These are phyloP conservation scores for Machaerirhynchus nigripectus DNA, from an alignment of 2,113 vertebrate species.

Conservation along the genomic window DNA sequence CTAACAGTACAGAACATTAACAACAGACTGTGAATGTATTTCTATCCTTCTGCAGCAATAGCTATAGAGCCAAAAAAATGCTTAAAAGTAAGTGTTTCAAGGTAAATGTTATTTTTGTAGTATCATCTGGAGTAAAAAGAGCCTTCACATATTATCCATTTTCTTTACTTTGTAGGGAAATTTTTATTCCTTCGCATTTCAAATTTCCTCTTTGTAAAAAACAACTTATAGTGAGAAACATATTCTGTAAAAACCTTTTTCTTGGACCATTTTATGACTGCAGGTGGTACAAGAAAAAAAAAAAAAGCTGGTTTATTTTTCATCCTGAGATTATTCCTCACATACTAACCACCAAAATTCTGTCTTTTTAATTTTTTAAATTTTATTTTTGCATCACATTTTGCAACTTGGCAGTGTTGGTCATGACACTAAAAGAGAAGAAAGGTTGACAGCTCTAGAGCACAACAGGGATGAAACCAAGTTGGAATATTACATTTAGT, in stretches of 20 bases:
- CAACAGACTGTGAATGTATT: background rate
- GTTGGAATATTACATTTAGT: background rate
- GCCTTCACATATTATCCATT: background rate
- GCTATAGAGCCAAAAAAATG: background rate
- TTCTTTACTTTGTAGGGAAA: background rate
- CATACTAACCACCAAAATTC: background rate
- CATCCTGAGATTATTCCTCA: background rate
- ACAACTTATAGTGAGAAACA: background rate
- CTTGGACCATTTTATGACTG: background rate
- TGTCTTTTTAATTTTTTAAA: background rate
- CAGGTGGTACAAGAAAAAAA: background rate
- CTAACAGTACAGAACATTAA: background rate
- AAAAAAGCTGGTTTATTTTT: background rate
- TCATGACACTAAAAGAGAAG: background rate
- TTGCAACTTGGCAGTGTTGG: background rate
- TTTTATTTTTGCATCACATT: background rate
- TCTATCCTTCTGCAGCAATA: background rate
- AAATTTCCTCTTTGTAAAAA: background rate
- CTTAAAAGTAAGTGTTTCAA: background rate
- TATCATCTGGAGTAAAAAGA: background rate
- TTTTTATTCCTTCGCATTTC: background rate
- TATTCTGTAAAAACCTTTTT: background rate
- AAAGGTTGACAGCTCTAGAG: background rate
- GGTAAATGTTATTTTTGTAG: background rate
- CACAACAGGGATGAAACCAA: background rate